These are phyloP conservation scores for Pseudoips prasinana DNA, from an alignment of 2,888 invertebrate genomes.

Conservation along the genomic window DNA sequence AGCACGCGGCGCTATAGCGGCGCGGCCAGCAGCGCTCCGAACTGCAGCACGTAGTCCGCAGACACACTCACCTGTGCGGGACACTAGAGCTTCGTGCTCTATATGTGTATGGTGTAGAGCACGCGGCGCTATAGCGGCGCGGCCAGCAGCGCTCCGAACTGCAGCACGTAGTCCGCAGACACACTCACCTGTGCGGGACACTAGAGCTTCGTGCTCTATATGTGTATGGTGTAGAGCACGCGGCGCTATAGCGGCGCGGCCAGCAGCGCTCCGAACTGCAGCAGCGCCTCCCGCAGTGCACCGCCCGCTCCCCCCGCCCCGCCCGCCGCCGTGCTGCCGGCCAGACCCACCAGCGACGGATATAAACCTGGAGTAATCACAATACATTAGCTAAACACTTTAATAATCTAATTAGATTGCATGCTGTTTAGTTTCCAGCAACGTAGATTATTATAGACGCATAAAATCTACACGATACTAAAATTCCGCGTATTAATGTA, in stretches of 20 bases:
- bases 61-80: no score
- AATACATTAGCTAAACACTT: no score
- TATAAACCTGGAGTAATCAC: slow-evolving; percentile 82
- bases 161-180: slow-evolving; percentile 73
- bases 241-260: slow-evolving; percentile 66
- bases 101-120: slow-evolving; percentile 35
- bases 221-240: slow-evolving; percentile 53
- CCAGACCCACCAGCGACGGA: slow-evolving; percentile 93
- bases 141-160: no score
- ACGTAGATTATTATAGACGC: no score
- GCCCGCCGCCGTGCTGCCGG: slow-evolving; percentile 90
- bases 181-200: no score
- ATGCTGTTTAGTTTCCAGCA: no score
- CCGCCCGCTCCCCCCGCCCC: slow-evolving; percentile 84
- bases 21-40: no score
- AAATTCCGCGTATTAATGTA: no score
- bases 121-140: no score
- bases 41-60: no score
- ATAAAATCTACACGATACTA: no score
- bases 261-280: slow-evolving; percentile 93
- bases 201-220: slow-evolving; percentile 60
- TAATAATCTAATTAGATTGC: no score
- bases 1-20: not conserved
- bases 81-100: slow-evolving; percentile 41
- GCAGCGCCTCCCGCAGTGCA: slow-evolving; percentile 92